Base-by-base conservation (phyloP, 2,797 vertebrate genomes). In the Sebastes paucispinis region DNA sequence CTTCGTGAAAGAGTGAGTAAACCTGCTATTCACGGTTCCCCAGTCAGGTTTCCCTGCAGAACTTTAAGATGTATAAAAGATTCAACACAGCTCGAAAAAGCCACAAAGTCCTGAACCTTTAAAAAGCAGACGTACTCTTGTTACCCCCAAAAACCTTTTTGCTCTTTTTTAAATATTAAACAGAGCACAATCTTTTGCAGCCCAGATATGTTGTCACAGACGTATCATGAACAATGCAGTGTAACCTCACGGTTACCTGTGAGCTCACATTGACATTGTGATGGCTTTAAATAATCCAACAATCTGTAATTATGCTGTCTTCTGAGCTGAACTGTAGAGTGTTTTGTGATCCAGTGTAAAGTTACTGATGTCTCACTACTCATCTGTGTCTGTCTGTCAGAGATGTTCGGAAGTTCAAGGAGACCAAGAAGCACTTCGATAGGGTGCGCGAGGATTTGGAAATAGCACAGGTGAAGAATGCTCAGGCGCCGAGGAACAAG, bases 391-490 rank as follows among this genome's bases (percentile, higher is more conserved):
- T 73, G 68, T 75, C 27, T 31, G 63, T 55, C 94, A 99, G 98
- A 68, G 98, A 99, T 0, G 98, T 99, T 10, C 91, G 98, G 12
- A 98, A 98, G 84, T 99, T 99, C 94, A 99, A 99, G 92, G 98
- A 99, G 85, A 98, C 97, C 6, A 99, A 99, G 95, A 99, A 99
- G 93, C 97, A 99, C 87, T 98, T 99, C 2, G 98, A 99, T 81
- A 95, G 95, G 57, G 97, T 99, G 67, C 93, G 97, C 0, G 98
- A 99, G 84, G 98, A 99, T 67, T 90, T 99, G 97, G 98, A 99
- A 77, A 96, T 98, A 4, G 97, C 98, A 0, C 96, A 99, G 93
- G 98, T 98, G 94, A 97, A 98, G 94, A 99, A 98, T 0, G 98
- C 98, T 2, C 98, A 99, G 93, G 98, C 98, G 0, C 97, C 98